Conservation (phyloP, 2,797 vertebrate species). For the Champsocephalus esox region DNA sequence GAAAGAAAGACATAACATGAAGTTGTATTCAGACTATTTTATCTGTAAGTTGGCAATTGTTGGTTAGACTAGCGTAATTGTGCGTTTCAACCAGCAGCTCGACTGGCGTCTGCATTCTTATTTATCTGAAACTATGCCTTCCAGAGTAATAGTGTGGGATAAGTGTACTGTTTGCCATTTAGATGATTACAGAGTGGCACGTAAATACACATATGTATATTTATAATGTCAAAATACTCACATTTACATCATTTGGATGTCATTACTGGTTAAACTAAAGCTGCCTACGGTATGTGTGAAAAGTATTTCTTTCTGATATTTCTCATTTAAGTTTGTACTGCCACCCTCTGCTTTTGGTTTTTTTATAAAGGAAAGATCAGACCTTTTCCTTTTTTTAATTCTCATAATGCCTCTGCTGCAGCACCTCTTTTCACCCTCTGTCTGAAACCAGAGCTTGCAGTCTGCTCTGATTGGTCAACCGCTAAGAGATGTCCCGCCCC, state of each 20-base stretch:
- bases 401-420: too few relatives aligned
- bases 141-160: background rate
- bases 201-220: slow-evolving; percentile 11
- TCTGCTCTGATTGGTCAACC: too few relatives aligned
- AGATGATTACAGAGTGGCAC: background rate
- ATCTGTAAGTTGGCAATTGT: slow-evolving; percentile 17
- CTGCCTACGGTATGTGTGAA: slow-evolving; percentile 13
- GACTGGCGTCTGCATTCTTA: background rate
- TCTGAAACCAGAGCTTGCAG: too few relatives aligned
- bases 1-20: background rate
- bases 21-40: slow-evolving; percentile 16
- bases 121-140: slow-evolving; percentile 5
- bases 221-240: slow-evolving; percentile 36
- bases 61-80: slow-evolving; percentile 1
- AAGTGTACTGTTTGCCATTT: slow-evolving; percentile 14
- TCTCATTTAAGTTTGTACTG: slow-evolving; percentile 1
- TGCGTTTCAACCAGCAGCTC: background rate
- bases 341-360: too few relatives aligned
- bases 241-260: slow-evolving; percentile 51
- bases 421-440: too few relatives aligned
- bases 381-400: too few relatives aligned
- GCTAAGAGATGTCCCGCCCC: too few relatives aligned
- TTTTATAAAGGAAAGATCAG: too few relatives aligned
- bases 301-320: slow-evolving; percentile 13
- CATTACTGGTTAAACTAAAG: slow-evolving; percentile 55